Evolutionary conservation across 2,888 invertebrate genomes (phyloP).

Genomic region (Eilema depressum): DNA sequence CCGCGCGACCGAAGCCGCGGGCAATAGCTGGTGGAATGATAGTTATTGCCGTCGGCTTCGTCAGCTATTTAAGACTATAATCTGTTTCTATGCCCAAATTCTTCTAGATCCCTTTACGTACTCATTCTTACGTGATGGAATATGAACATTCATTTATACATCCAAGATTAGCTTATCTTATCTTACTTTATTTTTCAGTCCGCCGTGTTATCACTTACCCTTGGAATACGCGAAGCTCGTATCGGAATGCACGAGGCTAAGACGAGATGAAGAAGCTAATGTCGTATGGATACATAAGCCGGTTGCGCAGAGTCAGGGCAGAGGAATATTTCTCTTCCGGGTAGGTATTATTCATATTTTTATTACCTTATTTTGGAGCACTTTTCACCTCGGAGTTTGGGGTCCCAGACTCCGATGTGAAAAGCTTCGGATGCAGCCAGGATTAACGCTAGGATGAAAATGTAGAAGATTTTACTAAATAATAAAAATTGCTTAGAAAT

Average conservation of each 20-base stretch:
- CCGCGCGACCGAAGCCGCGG: too few species aligned
- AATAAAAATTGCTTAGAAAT: too few species aligned
- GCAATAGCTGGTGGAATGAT: too few species aligned
- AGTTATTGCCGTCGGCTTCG: not conserved
- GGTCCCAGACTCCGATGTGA: too few species aligned
- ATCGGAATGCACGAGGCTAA: conserved; percentile 90
- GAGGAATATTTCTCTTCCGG: conserved; percentile 93
- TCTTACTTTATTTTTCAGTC: conserved; percentile 79
- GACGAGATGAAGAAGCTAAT: conserved; percentile 74
- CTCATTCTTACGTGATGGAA: not conserved
- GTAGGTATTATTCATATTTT: conserved; percentile 72
- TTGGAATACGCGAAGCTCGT: conserved; percentile 94
- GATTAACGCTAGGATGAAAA: too few species aligned
- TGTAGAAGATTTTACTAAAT: too few species aligned
- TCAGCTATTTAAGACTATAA: not conserved
- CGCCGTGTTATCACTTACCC: conserved; percentile 93
- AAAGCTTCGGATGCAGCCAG: too few species aligned
- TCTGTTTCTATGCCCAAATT: not conserved
- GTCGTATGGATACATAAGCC: conserved; percentile 96
- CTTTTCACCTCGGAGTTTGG: too few species aligned
- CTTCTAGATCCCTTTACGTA: not conserved
- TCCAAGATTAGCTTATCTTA: not conserved
- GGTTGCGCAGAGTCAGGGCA: conserved; percentile 94
- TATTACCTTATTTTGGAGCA: too few species aligned
- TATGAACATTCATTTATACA: not conserved